phyloP scores from a whole-genome alignment of 2,888 invertebrate genomes.

The Colostygia pectinataria region DNA sequence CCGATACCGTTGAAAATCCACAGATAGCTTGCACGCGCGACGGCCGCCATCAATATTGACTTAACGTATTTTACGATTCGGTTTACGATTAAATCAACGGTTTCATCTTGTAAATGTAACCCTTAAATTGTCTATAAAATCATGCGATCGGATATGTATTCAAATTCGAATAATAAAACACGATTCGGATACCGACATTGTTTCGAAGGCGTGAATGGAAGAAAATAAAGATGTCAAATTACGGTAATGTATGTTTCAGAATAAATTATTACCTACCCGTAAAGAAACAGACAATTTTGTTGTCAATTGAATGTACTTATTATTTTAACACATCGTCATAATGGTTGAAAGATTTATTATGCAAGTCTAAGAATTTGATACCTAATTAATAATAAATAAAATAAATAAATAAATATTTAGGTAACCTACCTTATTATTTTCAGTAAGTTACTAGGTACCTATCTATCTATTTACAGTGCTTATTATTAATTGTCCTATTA shows the following conservation, averaged over 20 bases:
- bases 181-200: slow-evolving; percentile 43
- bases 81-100: slow-evolving; percentile 76
- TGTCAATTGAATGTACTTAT: slow-evolving; percentile 39
- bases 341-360: no score
- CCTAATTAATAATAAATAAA: no score
- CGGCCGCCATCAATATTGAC: slow-evolving; percentile 59
- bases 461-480: no score
- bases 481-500: no score
- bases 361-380: no score
- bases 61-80: slow-evolving; percentile 66
- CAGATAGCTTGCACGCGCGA: slow-evolving; percentile 52
- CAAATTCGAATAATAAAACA: slow-evolving; percentile 54
- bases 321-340: background rate
- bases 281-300: slow-evolving; percentile 1
- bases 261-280: slow-evolving; percentile 26
- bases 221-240: slow-evolving; percentile 35
- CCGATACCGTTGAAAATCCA: slow-evolving; percentile 57
- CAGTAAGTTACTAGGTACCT: no score
- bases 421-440: no score
- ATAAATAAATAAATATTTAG: no score
- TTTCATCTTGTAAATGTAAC: slow-evolving; percentile 70
- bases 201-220: slow-evolving; percentile 37
- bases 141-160: slow-evolving; percentile 60
- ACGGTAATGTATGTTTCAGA: slow-evolving; percentile 26
- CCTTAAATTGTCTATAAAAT: slow-evolving; percentile 69